Evolutionary conservation across 1,140 invertebrate species (phyloP).

Genomic region (Halictus rubicundus): DNA sequence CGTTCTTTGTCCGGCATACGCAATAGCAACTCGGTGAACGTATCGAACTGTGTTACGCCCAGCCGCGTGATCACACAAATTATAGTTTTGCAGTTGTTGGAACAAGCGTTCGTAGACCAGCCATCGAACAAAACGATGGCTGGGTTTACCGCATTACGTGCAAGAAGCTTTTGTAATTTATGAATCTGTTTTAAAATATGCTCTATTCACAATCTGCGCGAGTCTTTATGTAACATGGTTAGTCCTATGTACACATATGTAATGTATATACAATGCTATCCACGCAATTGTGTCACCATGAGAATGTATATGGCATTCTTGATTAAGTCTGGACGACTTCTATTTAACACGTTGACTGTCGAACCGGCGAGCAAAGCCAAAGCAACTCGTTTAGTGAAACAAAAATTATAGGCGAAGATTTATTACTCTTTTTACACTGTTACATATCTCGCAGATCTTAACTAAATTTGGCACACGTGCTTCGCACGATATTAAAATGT

Average conservation of each 20-base stretch:
- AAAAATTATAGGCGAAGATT: too few relatives aligned
- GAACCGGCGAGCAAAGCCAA: too few relatives aligned
- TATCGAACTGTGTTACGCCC: conserved; percentile 13
- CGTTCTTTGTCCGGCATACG: background rate
- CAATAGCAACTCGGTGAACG: background rate
- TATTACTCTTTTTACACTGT: too few relatives aligned
- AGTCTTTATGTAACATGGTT: conserved; percentile 2
- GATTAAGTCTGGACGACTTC: conserved; percentile 3
- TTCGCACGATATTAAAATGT: too few relatives aligned
- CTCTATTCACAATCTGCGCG: conserved; percentile 42
- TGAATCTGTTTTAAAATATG: conserved; percentile 31
- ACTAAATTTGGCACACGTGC: too few relatives aligned
- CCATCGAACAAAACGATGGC: background rate
- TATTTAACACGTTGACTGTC: background rate
- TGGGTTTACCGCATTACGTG: conserved; percentile 19
- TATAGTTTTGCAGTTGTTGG: background rate
- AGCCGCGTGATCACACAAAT: background rate
- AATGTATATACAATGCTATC: conserved; percentile 33
- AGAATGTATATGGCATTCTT: conserved; percentile 39
- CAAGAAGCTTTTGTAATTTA: conserved; percentile 19
- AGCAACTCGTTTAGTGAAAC: too few relatives aligned
- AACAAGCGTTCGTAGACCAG: background rate
- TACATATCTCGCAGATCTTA: too few relatives aligned
- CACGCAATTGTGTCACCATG: background rate
- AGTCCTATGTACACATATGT: conserved; percentile 38